A percentile compares a stretch with the other conserved stretches of the same genome.
These are phyloP conservation scores for Novumbra hubbsi DNA, from an alignment of 2,797 vertebrate species.

Conservation along the genomic window DNA sequence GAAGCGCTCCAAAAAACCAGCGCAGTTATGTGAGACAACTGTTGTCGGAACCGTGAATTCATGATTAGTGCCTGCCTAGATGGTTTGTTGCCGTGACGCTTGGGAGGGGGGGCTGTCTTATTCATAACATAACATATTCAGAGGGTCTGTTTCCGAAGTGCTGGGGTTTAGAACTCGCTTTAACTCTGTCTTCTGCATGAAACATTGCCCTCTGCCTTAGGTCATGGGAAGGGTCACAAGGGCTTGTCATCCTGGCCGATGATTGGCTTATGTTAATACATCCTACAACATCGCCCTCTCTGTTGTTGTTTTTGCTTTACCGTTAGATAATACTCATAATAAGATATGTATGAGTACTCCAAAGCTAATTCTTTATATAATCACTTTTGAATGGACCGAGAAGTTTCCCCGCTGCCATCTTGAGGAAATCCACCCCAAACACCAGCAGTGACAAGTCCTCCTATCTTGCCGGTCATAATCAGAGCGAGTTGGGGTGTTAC, in stretches of 20 bases:
- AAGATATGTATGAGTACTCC: background rate
- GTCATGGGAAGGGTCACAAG: background rate
- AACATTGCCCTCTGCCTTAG: background rate
- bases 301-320: background rate
- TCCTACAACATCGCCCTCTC: background rate
- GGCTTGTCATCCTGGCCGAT: background rate
- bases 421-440: background rate
- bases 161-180: background rate
- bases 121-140: background rate
- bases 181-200: background rate
- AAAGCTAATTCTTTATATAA: background rate
- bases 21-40: background rate
- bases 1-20: background rate
- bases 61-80: background rate
- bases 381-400: conserved; percentile 1
- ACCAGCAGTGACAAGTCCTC: background rate
- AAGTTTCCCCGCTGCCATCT: conserved; percentile 1
- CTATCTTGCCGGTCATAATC: background rate
- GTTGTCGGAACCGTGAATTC: background rate
- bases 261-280: background rate
- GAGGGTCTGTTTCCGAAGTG: background rate
- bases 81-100: background rate
- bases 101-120: background rate
- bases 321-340: background rate
- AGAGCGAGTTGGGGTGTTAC: background rate